These are phyloP conservation scores for Cettia cetti DNA, from an alignment of 2,113 vertebrate species.

Conservation along the genomic window DNA sequence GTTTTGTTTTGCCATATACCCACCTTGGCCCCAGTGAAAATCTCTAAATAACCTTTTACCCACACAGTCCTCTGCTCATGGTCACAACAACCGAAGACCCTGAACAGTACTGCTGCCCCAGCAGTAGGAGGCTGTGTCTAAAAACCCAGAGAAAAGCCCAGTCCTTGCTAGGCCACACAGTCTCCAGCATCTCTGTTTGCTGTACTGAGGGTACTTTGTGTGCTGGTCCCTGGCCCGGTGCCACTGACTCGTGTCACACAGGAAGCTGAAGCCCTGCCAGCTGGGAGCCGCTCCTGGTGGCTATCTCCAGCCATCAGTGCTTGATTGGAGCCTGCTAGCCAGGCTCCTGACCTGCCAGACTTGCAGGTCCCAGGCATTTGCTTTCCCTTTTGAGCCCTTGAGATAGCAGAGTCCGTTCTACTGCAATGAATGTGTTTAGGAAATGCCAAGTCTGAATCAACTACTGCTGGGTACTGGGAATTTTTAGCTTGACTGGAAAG, in stretches of 20 bases:
- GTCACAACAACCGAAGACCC: neutral
- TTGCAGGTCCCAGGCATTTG: neutral
- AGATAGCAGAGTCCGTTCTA: neutral
- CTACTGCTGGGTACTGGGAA: neutral
- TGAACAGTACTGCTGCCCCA: neutral
- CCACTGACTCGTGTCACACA: slow-evolving; percentile 18
- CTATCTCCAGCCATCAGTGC: neutral
- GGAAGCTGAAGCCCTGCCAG: slow-evolving; percentile 34
- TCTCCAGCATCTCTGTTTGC: neutral
- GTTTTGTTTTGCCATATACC: neutral
- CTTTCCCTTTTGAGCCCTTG: neutral
- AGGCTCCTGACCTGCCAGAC: neutral
- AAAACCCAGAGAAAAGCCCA: neutral
- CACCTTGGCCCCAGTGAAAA: neutral
- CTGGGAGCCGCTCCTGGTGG: neutral
- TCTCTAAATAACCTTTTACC: neutral
- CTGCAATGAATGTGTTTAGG: neutral
- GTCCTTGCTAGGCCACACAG: neutral
- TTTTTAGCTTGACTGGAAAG: neutral
- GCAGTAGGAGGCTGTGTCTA: neutral
- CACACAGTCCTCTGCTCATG: neutral
- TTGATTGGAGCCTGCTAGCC: neutral
- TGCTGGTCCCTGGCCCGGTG: neutral
- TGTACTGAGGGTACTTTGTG: slow-evolving; percentile 48
- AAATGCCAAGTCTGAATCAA: neutral